phyloP scores from a whole-genome alignment of 2,888 invertebrate species.

The Acrobasis suavella region DNA sequence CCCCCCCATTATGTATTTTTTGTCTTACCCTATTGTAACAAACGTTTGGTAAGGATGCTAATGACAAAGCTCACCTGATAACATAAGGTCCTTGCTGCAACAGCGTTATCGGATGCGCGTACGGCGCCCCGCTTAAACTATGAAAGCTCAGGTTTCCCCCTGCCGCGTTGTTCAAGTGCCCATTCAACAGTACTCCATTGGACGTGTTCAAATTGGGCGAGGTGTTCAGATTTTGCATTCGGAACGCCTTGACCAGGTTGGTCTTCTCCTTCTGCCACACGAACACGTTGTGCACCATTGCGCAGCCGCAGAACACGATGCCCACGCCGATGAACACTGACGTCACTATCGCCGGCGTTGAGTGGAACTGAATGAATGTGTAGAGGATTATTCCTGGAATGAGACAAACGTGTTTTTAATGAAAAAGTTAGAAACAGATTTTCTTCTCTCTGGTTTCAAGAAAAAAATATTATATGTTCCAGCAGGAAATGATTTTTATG shows the following conservation, averaged over 20 bases:
- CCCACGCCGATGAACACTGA: constrained; percentile 94
- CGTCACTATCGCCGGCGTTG: constrained; percentile 95
- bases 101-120: constrained; percentile 72
- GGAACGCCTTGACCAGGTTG: constrained; percentile 87
- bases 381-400: constrained; percentile 93
- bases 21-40: no score
- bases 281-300: constrained; percentile 97
- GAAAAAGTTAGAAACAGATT: no score
- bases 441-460: no score
- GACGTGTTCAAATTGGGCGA: constrained; percentile 59
- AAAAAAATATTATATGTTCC: no score
- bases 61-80: constrained; percentile 63
- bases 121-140: constrained; percentile 64
- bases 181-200: constrained; percentile 68
- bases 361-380: constrained; percentile 95
- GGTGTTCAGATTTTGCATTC: constrained; percentile 59
- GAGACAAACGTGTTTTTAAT: constrained; percentile 13
- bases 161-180: constrained; percentile 67
- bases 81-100: constrained; percentile 82
- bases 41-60: constrained; percentile 1
- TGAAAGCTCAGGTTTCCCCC: constrained; percentile 70
- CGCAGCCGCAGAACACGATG: constrained; percentile 95
- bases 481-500: no score
- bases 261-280: constrained; percentile 97
- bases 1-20: no score